Conservation (phyloP, 2,797 vertebrate species). For the Ctenochaetus hawaiiensis region DNA sequence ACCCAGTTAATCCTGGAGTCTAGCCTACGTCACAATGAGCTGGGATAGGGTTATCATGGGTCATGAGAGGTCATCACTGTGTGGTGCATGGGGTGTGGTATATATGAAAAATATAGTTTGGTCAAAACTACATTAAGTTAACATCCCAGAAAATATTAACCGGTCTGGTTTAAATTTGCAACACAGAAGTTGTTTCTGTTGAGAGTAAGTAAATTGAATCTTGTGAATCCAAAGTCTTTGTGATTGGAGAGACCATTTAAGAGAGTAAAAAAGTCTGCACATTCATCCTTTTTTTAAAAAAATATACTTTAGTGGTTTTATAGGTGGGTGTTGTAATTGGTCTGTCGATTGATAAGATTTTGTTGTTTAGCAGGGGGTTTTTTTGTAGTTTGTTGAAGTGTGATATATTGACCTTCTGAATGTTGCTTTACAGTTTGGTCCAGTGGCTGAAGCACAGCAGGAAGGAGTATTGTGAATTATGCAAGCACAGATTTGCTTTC, state of each 20-base stretch:
- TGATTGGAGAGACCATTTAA: not conserved
- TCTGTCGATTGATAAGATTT: not conserved
- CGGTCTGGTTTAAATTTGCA: not conserved
- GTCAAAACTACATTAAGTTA: not conserved
- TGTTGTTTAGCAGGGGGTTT: not conserved
- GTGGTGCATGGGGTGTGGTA: not conserved
- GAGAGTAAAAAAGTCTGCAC: not conserved
- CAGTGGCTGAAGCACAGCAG: conserved; percentile 99
- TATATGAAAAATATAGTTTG: conserved; percentile 7
- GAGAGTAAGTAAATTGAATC: not conserved
- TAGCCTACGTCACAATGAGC: conserved; percentile 11
- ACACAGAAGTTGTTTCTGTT: not conserved
- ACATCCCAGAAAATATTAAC: too few relatives aligned
- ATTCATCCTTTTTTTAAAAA: not conserved
- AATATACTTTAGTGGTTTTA: not conserved
- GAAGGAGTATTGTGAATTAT: conserved; percentile 99
- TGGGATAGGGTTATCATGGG: conserved; percentile 12
- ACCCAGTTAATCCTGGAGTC: conserved; percentile 28
- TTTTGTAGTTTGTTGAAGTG: not conserved
- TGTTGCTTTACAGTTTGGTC: conserved; percentile 93
- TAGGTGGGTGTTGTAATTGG: not conserved
- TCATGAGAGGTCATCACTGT: conserved; percentile 12
- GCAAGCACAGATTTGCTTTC: conserved; percentile 99
- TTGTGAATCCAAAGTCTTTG: not conserved
- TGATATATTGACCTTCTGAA: conserved; percentile 24